These are phyloP conservation scores for Adela reaumurella DNA, from an alignment of 2,888 invertebrate genomes.

Conservation along the genomic window DNA sequence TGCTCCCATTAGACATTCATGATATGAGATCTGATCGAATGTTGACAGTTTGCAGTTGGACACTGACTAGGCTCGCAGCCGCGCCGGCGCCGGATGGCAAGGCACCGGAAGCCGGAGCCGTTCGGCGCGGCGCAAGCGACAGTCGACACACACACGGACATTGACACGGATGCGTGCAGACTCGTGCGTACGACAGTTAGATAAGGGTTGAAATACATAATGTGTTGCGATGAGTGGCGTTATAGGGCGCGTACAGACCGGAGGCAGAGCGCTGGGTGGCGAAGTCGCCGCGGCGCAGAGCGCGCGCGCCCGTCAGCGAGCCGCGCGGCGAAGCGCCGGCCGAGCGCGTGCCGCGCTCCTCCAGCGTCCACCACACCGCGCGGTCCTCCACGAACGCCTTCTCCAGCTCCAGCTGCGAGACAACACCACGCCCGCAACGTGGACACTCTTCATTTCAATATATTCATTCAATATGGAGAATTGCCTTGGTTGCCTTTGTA, in stretches of 20 bases:
- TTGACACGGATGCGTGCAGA: neutral
- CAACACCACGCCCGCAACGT: too few species aligned
- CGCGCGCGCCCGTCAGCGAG: conserved; percentile 67
- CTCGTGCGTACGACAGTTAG: neutral
- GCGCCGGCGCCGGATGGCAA: too few species aligned
- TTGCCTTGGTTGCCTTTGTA: too few species aligned
- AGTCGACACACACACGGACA: neutral
- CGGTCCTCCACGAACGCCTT: conserved; percentile 85
- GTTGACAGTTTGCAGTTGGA: too few species aligned
- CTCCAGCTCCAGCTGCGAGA: conserved; percentile 66
- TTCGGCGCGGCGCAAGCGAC: too few species aligned
- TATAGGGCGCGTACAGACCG: conserved; percentile 25
- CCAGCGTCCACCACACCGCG: conserved; percentile 86
- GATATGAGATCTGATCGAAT: too few species aligned
- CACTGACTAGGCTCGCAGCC: too few species aligned
- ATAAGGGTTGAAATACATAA: neutral
- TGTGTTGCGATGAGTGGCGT: neutral
- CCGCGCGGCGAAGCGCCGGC: conserved; percentile 78
- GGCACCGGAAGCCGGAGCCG: too few species aligned
- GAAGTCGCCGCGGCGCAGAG: conserved; percentile 67
- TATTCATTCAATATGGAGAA: too few species aligned
- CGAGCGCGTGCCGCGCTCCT: conserved; percentile 77
- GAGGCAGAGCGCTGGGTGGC: conserved; percentile 73
- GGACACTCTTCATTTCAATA: too few species aligned
- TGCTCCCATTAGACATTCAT: too few species aligned